Percentiles rank a stretch among this genome's conserved stretches.
Conservation (phyloP, 2,888 invertebrate species). For the Meghimatium bilineatum region DNA sequence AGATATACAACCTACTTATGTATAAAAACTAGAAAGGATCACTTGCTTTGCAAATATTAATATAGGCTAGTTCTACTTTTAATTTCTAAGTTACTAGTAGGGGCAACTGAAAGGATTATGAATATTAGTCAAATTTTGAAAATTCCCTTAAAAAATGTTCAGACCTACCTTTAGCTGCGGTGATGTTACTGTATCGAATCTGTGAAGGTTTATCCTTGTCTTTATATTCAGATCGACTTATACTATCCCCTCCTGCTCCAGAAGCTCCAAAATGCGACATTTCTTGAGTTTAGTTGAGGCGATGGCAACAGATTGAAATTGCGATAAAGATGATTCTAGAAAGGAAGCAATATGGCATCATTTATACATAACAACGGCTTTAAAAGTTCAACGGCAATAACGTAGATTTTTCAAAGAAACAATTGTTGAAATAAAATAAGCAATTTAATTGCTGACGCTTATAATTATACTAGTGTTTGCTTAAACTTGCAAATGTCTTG, state of each 20-base stretch:
- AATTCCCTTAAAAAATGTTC: too few relatives aligned
- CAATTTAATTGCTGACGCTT: neutral
- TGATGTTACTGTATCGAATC: slow-evolving; percentile 95
- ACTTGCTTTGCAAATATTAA: too few relatives aligned
- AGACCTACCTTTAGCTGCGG: slow-evolving; percentile 97
- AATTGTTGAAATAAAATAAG: neutral
- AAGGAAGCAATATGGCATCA: slow-evolving; percentile 39
- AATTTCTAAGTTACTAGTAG: too few relatives aligned
- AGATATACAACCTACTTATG: too few relatives aligned
- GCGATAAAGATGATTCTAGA: slow-evolving; percentile 45
- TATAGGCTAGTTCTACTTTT: too few relatives aligned
- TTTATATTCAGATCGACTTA: slow-evolving; percentile 73
- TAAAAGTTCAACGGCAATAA: slow-evolving; percentile 2
- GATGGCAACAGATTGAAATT: slow-evolving; percentile 46
- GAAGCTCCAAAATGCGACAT: slow-evolving; percentile 16
- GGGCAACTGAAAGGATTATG: too few relatives aligned
- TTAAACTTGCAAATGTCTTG: neutral
- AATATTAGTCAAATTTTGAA: too few relatives aligned
- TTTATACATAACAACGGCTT: neutral
- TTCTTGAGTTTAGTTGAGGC: neutral
- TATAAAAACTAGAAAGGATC: too few relatives aligned
- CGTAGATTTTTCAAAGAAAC: slow-evolving; percentile 6
- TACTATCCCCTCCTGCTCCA: slow-evolving; percentile 33
- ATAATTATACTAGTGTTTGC: too few relatives aligned
- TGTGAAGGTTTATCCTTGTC: slow-evolving; percentile 90